These are phyloP conservation scores for Elymnias hypermnestra DNA, from an alignment of 1,140 invertebrate species.

Conservation along the genomic window DNA sequence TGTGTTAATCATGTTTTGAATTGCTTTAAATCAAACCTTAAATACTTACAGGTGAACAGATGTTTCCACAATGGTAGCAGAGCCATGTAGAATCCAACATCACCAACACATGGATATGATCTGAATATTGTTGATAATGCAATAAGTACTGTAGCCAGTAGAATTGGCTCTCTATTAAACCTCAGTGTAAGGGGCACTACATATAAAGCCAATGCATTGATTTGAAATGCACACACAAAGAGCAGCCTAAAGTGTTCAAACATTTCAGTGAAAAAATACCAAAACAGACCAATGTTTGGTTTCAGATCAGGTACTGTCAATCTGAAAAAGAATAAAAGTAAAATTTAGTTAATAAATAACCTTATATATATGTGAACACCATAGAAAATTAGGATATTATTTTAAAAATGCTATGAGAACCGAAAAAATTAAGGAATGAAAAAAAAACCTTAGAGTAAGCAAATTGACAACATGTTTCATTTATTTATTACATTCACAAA, in stretches of 20 bases:
- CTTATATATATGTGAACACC: no score
- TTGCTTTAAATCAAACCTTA: background rate
- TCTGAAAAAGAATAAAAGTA: constrained; percentile 66
- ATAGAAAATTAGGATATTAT: background rate
- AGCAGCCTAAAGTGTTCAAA: constrained; percentile 98
- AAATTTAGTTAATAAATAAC: constrained; percentile 1
- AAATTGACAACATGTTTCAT: no score
- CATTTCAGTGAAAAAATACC: constrained; percentile 99
- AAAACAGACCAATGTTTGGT: constrained; percentile 98
- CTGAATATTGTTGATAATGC: constrained; percentile 94
- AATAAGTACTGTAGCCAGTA: constrained; percentile 90
- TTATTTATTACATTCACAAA: no score
- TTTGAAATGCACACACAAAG: constrained; percentile 97
- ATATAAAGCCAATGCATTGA: constrained; percentile 95
- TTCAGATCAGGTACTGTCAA: constrained; percentile 93
- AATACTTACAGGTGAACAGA: constrained; percentile 89
- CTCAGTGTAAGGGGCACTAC: constrained; percentile 91
- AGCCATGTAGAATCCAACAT: constrained; percentile 94
- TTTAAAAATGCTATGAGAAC: background rate
- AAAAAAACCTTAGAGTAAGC: no score
- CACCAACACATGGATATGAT: constrained; percentile 96
- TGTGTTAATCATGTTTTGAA: no score
- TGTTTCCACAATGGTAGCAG: constrained; percentile 95
- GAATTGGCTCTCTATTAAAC: constrained; percentile 90
- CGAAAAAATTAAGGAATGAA: background rate